Conservation (phyloP, 2,113 vertebrate species). For the Anoura caudifer region DNA sequence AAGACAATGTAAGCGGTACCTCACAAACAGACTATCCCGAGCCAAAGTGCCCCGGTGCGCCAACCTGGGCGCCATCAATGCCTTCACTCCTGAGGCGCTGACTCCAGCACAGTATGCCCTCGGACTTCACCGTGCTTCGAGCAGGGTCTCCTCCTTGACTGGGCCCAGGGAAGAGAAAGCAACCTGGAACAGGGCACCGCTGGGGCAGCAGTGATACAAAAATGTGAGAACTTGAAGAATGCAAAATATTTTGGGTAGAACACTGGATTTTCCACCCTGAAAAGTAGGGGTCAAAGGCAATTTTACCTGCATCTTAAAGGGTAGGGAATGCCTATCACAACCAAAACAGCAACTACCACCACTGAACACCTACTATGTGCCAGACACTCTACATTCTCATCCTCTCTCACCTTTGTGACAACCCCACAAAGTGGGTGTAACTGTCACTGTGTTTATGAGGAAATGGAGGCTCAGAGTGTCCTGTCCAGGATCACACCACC, state of each 20-base stretch:
- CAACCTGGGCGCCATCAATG: too few relatives aligned
- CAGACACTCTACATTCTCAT: neutral
- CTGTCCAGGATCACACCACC: neutral
- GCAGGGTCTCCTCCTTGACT: neutral
- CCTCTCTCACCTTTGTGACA: neutral
- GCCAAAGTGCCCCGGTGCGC: too few relatives aligned
- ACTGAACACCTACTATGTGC: too few relatives aligned
- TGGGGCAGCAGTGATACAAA: neutral
- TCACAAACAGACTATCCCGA: neutral
- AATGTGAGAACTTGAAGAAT: neutral
- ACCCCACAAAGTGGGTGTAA: too few relatives aligned
- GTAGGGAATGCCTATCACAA: neutral
- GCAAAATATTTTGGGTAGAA: neutral
- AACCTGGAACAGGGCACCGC: too few relatives aligned
- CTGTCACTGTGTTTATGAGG: neutral
- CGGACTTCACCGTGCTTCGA: neutral
- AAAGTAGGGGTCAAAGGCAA: neutral
- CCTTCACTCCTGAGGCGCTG: neutral
- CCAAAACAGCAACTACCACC: neutral
- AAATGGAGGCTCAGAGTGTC: neutral
- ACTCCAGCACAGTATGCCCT: neutral
- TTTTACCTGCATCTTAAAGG: neutral
- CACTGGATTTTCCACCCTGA: neutral
- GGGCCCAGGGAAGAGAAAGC: neutral
- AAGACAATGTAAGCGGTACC: neutral